Evolutionary conservation across 2,113 vertebrate species (phyloP), one percentile per base, ranked within the genome.

Genomic region (Elaphurus davidianus): DNA sequence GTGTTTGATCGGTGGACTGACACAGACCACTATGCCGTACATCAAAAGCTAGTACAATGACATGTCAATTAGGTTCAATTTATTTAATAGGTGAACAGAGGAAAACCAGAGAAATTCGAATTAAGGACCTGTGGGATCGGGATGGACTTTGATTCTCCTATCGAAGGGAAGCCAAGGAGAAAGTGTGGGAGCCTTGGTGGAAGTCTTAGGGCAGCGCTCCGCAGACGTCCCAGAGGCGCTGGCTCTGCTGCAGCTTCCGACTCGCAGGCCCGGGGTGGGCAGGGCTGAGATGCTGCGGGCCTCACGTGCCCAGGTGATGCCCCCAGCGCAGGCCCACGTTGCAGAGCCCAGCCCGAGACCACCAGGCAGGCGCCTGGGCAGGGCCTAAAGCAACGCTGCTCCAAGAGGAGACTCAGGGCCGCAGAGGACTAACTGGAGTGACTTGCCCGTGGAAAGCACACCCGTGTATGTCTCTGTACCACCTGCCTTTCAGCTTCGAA

Each of bases 241-340:
- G 27, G 78, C 43, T n/a, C 47, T 11, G 21, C 28, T 2, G 40
- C 40, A n/a, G 62, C 28, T 25, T 50, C 52, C n/a, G 16, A 43
- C 5, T 8, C 23, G 28, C 1, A 54, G 60, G 28, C n/a, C 43
- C 13, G 0, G 43, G 11, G 28, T 7, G 47, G 47, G 79, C 30
- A 33, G 78, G 76, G 54, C 55, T 40, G 50, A 43, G 43, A 55
- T 2, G 14, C 28, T 0, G 33, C 17, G 7, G 2, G 71, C 25
- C 30, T 12, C 6, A 33, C 0, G 1, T 9, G 23, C 28, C 47
- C 50, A n/a, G n/a, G 9, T 12, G 23, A 52, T 16, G 60, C 25
- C 9, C 1, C 33, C 2, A 1, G 3, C 9, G 19, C 87, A 43
- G 45, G 50, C 13, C 36, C 21, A 21, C 47, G 9, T 17, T 21